phyloP scores from a whole-genome alignment of 2,888 invertebrate genomes.

The Drosophila infuscata region DNA sequence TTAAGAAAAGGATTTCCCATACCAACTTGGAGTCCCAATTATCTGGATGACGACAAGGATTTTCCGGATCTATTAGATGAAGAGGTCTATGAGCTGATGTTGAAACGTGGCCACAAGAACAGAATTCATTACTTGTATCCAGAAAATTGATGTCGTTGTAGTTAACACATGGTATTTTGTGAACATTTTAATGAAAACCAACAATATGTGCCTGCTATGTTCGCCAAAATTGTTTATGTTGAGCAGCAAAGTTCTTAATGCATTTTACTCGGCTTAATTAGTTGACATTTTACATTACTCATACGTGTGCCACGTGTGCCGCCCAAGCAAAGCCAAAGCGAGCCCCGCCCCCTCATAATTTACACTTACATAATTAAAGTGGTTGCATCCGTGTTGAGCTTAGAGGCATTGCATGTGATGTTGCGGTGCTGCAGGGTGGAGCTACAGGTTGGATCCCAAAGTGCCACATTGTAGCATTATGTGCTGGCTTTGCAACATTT shows the following conservation, averaged over 20 bases:
- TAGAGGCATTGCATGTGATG: slow-evolving; percentile 4
- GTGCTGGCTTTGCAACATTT: not conserved
- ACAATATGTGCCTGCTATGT: slow-evolving; percentile 36
- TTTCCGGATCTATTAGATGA: slow-evolving; percentile 40
- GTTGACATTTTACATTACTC: slow-evolving; percentile 66
- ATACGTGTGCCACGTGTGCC: slow-evolving; percentile 64
- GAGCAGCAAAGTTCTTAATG: slow-evolving; percentile 48
- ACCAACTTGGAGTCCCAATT: slow-evolving; percentile 21
- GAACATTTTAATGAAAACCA: slow-evolving; percentile 60
- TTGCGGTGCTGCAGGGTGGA: not conserved
- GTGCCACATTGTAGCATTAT: not conserved
- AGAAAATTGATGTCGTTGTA: not conserved
- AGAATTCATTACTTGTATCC: not conserved
- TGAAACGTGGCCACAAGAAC: slow-evolving; percentile 15
- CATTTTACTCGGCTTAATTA: slow-evolving; percentile 67
- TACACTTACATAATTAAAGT: slow-evolving; percentile 61
- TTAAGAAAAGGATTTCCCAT: not conserved
- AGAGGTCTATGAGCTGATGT: slow-evolving; percentile 23
- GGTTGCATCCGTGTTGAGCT: slow-evolving; percentile 45
- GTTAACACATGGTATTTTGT: slow-evolving; percentile 6
- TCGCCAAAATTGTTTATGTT: slow-evolving; percentile 32
- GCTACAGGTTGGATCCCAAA: slow-evolving; percentile 23
- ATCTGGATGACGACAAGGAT: slow-evolving; percentile 32
- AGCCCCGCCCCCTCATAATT: slow-evolving; percentile 40
- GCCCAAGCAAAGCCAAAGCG: slow-evolving; percentile 7